Evolutionary conservation across 64 coral and sea anemone species (phyloP).

Genomic region (Porites australiensis): DNA sequence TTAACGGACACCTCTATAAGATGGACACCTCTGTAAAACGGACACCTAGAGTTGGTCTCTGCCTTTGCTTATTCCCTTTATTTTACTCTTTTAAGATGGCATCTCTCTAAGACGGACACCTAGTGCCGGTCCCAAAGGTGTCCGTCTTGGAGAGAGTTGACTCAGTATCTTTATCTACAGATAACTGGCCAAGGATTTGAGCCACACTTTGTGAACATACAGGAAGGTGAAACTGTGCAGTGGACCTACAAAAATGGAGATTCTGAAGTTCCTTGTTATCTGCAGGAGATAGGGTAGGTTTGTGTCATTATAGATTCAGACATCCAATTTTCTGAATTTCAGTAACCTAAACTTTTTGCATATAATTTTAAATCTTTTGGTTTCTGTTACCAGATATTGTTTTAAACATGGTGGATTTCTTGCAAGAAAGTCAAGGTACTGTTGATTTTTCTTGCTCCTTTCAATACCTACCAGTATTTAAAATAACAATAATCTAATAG

Average conservation of each 20-base stretch:
- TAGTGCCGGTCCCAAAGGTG: too few species aligned
- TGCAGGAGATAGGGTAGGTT: slow-evolving; percentile 64
- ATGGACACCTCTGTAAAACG: too few species aligned
- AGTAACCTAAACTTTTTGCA: too few species aligned
- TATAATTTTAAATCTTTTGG: too few species aligned
- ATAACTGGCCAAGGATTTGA: slow-evolving; percentile 42
- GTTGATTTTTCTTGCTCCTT: not conserved
- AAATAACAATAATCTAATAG: too few species aligned
- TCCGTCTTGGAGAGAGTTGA: too few species aligned
- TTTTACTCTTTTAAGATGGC: too few species aligned
- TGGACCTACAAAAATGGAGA: slow-evolving; percentile 47
- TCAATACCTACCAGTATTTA: not conserved
- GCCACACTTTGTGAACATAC: slow-evolving; percentile 41
- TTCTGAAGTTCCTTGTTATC: not conserved
- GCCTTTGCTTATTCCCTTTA: too few species aligned
- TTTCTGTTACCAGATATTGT: slow-evolving; percentile 53
- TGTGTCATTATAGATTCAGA: not conserved
- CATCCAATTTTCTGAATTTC: too few species aligned
- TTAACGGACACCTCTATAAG: too few species aligned
- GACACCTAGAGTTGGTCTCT: too few species aligned
- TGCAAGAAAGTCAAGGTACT: slow-evolving; percentile 41
- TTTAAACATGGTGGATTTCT: slow-evolving; percentile 56
- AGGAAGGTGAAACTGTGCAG: slow-evolving; percentile 62
- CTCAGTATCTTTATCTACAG: not conserved
- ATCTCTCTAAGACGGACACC: too few species aligned